Conservation (phyloP, 2,888 invertebrate genomes). For the Deilephila porcellus region DNA sequence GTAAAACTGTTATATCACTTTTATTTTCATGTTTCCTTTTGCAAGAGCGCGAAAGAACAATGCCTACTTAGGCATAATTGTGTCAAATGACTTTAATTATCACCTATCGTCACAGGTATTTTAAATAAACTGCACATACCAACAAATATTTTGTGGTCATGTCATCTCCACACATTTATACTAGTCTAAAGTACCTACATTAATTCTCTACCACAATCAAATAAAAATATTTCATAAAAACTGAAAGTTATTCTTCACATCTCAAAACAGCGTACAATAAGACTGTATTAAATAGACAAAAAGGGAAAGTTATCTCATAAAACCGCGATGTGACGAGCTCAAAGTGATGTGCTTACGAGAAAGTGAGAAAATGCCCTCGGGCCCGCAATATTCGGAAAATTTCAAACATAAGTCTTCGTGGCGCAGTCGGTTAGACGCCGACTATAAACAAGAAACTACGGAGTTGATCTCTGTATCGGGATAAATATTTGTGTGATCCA, state of each 20-base stretch:
- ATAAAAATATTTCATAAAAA: no score
- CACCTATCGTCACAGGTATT: no score
- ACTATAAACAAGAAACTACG: not conserved
- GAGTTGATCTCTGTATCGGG: not conserved
- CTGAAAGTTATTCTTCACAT: not conserved
- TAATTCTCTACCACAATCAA: no score
- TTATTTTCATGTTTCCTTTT: no score
- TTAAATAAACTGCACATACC: no score
- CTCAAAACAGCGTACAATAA: not conserved
- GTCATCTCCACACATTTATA: no score
- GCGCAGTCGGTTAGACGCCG: not conserved
- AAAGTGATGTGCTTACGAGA: slow-evolving; percentile 10
- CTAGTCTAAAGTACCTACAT: no score
- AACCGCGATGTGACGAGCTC: slow-evolving; percentile 18
- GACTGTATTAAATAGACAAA: slow-evolving; percentile 3
- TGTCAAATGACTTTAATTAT: no score
- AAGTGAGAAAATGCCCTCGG: slow-evolving; percentile 14
- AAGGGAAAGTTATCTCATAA: slow-evolving; percentile 24
- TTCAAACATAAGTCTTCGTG: slow-evolving; percentile 1
- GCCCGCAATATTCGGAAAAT: slow-evolving; percentile 18
- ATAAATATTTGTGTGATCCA: not conserved
- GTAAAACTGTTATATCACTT: no score
- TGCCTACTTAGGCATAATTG: no score
- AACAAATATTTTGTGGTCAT: no score
- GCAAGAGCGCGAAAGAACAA: no score